phyloP scores from a whole-genome alignment of 2,888 invertebrate genomes.

The Galerucella nymphaeae region DNA sequence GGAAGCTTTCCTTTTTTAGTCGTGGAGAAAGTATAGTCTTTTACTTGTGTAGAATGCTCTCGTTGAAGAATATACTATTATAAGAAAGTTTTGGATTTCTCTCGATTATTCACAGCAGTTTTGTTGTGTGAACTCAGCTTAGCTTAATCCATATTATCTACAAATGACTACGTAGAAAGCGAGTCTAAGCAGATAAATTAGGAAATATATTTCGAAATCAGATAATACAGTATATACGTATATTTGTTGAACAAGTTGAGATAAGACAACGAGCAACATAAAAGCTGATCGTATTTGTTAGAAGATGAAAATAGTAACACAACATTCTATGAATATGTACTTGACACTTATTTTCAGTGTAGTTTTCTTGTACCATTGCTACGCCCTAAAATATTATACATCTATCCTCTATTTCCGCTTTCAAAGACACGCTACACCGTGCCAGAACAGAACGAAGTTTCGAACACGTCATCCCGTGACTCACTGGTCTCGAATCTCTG shows the following conservation, averaged over 20 bases:
- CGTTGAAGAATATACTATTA: too few relatives aligned
- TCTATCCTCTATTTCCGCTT: conserved; percentile 26
- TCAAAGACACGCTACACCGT: conserved; percentile 17
- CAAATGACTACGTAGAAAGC: neutral
- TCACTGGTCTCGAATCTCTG: conserved; percentile 29
- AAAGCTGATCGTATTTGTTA: neutral
- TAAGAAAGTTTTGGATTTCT: neutral
- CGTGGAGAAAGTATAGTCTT: too few relatives aligned
- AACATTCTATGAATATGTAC: neutral
- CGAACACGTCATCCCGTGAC: conserved; percentile 28
- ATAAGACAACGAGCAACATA: conserved; percentile 9
- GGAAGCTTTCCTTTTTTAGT: too few relatives aligned
- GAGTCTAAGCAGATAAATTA: conserved; percentile 4
- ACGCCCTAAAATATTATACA: conserved; percentile 28
- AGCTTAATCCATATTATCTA: neutral
- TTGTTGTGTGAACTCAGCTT: neutral
- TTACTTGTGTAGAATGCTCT: too few relatives aligned
- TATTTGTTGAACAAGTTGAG: conserved; percentile 6
- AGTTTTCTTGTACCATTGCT: neutral
- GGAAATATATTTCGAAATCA: conserved; percentile 4
- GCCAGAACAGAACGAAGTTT: conserved; percentile 15
- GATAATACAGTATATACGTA: conserved; percentile 5
- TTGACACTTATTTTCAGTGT: conserved; percentile 3
- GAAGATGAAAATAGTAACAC: conserved; percentile 5
- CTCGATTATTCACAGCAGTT: neutral